Evolutionary conservation across 23 tunicate species (phyloP).

Genomic region (Botrylloides violaceus): DNA sequence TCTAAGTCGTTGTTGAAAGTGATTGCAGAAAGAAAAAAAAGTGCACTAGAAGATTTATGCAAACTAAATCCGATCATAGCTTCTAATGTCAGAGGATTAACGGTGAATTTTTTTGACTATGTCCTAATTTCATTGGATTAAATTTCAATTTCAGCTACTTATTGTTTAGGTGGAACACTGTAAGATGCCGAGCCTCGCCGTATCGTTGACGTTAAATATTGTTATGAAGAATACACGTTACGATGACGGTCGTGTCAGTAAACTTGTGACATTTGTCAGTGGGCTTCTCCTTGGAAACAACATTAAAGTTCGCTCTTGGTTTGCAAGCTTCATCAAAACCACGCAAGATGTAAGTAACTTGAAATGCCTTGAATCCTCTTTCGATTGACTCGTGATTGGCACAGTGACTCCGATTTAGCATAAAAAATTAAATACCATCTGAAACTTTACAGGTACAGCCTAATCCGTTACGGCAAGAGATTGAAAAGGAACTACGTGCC

Average conservation of each 20-base stretch:
- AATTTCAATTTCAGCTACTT: too few species aligned
- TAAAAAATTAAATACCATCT: too few species aligned
- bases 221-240: background rate
- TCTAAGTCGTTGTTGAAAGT: constrained; percentile 1
- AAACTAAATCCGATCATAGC: constrained; percentile 3
- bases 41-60: constrained; percentile 1
- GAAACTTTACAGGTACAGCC: constrained; percentile 3
- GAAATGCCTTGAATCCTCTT: too few species aligned
- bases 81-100: constrained; percentile 2
- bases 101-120: too few species aligned
- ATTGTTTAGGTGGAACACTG: constrained; percentile 43
- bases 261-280: constrained; percentile 69
- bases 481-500: constrained; percentile 36
- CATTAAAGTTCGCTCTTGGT: constrained; percentile 65
- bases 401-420: too few species aligned
- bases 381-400: too few species aligned
- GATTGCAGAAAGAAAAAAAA: constrained; percentile 5
- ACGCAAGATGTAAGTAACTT: constrained; percentile 34
- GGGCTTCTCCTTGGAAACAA: constrained; percentile 80
- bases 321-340: constrained; percentile 54
- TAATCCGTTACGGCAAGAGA: constrained; percentile 28
- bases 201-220: constrained; percentile 35
- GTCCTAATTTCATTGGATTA: too few species aligned
- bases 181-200: constrained; percentile 61
- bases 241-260: constrained; percentile 33